phyloP scores from a whole-genome alignment of 1,140 invertebrate species.

The Pentalonia nigronervosa region DNA sequence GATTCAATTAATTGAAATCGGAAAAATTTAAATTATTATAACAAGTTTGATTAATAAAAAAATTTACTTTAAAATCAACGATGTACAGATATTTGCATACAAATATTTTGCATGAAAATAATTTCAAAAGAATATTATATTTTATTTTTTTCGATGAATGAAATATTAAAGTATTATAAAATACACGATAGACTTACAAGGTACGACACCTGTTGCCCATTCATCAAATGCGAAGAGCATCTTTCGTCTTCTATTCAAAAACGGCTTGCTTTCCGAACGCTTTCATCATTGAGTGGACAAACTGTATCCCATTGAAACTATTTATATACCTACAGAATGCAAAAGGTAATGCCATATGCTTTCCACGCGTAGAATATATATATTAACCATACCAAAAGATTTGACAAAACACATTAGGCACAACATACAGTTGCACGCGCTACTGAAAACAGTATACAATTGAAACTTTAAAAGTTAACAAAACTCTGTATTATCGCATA shows the following conservation, averaged over 20 bases:
- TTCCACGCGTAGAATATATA: not conserved
- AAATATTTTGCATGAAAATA: not conserved
- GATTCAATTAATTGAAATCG: too few species aligned
- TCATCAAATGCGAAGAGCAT: not conserved
- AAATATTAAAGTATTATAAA: slow-evolving; percentile 1
- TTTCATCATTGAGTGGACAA: not conserved
- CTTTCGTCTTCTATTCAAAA: not conserved
- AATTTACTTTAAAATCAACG: not conserved
- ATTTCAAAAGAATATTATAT: not conserved
- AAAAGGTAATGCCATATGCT: not conserved
- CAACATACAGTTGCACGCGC: not conserved
- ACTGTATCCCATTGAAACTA: not conserved
- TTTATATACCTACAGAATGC: not conserved
- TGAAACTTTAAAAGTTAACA: not conserved
- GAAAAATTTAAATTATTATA: too few species aligned
- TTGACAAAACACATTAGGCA: not conserved
- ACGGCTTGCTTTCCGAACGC: not conserved
- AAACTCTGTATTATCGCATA: not conserved
- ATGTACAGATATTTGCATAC: not conserved
- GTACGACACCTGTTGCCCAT: not conserved
- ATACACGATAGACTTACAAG: not conserved
- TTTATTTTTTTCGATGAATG: not conserved
- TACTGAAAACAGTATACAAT: not conserved
- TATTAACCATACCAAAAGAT: not conserved
- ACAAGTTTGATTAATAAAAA: not conserved